Conservation (phyloP, 2,113 vertebrate genomes). For the Anas platyrhynchos region DNA sequence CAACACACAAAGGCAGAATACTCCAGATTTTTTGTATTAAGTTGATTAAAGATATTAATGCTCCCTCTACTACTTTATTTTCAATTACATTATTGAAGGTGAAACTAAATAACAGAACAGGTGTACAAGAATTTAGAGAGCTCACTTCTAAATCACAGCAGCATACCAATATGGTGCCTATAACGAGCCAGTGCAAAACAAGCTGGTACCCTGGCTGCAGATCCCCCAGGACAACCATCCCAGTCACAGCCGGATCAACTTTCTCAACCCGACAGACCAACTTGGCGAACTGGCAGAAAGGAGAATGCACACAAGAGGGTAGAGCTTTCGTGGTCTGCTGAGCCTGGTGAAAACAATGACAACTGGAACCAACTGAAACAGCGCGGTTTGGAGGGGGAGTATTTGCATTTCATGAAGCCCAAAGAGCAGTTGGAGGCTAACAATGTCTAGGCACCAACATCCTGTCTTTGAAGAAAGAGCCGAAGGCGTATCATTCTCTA, state of each 20-base stretch:
- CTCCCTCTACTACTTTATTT: not conserved
- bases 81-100: not conserved
- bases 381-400: not conserved
- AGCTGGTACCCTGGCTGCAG: not conserved
- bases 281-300: not conserved
- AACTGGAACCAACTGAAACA: not conserved
- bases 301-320: not conserved
- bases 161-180: rapidly evolving
- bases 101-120: not conserved
- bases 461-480: not conserved
- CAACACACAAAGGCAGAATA: not conserved
- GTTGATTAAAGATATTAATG: not conserved
- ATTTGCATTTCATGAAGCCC: not conserved
- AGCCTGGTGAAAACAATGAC: not conserved
- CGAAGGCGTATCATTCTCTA: not conserved
- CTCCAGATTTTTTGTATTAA: not conserved
- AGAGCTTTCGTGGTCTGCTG: not conserved
- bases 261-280: not conserved
- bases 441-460: not conserved
- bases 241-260: not conserved
- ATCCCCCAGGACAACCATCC: not conserved
- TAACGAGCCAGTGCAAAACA: not conserved
- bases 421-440: not conserved
- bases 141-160: not conserved
- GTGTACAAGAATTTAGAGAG: not conserved